These are phyloP conservation scores for Spondyliosoma cantharus DNA, from an alignment of 2,797 vertebrate genomes.

Conservation along the genomic window DNA sequence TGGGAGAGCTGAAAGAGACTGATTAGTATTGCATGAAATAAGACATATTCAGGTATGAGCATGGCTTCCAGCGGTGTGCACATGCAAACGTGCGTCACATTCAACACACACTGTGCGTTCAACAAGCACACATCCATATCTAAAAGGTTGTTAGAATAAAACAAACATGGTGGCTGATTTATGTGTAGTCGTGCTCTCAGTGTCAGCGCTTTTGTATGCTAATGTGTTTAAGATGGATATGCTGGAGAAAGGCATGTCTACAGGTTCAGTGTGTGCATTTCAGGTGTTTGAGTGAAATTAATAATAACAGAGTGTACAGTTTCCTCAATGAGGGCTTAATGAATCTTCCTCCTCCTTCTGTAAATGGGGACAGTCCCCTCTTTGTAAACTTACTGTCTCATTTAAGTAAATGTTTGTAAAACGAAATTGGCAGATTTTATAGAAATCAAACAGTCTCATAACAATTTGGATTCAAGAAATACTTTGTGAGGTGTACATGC, in stretches of 20 bases:
- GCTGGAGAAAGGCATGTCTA: background rate
- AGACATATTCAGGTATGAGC: slow-evolving; percentile 39
- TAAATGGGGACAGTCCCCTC: background rate
- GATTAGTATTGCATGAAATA: slow-evolving; percentile 55
- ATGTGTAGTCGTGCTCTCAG: too few species aligned
- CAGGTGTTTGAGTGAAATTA: background rate
- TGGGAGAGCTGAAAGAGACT: slow-evolving; percentile 35
- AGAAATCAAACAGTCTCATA: background rate
- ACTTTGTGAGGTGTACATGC: background rate
- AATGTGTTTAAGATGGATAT: background rate
- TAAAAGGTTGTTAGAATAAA: background rate
- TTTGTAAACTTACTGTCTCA: background rate
- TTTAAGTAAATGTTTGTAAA: background rate
- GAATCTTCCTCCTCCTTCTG: background rate
- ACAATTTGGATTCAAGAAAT: background rate
- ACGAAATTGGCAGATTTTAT: background rate
- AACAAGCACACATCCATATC: slow-evolving; percentile 16
- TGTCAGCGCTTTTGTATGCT: background rate
- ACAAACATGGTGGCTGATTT: background rate
- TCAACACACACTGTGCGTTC: background rate
- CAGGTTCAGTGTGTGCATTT: background rate
- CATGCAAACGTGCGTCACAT: background rate
- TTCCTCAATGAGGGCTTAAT: background rate
- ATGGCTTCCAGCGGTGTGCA: slow-evolving; percentile 12
- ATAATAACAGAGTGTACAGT: background rate